Conservation (phyloP, 1,140 invertebrate genomes). For the Ostrea edulis region DNA sequence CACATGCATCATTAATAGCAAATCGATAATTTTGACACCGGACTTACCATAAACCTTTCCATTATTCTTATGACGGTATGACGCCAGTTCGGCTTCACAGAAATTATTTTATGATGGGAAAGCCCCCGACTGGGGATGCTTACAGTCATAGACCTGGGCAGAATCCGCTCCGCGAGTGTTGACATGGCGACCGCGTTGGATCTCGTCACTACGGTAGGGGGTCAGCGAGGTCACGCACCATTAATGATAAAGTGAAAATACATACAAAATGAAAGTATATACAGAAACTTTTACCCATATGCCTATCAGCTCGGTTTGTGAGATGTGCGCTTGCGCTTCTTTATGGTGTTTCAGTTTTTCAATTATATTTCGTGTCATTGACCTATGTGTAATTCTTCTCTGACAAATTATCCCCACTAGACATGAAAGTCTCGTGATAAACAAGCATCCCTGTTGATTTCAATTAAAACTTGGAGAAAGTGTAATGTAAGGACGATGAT, state of each 20-base stretch:
- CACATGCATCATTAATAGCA: background rate
- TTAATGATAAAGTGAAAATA: no score
- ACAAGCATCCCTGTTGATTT: constrained; percentile 34
- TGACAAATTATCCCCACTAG: constrained; percentile 32
- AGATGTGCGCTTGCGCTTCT: background rate
- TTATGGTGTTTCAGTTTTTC: background rate
- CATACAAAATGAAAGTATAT: no score
- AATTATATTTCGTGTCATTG: constrained; percentile 8
- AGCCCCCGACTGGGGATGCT: background rate
- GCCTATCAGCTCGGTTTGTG: no score
- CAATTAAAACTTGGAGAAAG: constrained; percentile 20
- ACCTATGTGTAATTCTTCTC: background rate
- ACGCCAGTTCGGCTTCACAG: no score
- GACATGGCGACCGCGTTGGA: background rate
- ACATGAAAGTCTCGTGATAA: constrained; percentile 22
- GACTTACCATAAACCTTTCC: no score
- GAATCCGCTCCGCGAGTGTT: background rate
- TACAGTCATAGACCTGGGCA: background rate
- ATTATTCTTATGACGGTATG: no score
- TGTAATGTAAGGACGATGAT: background rate
- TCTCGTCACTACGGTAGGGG: no score
- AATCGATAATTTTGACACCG: no score
- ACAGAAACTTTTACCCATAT: no score
- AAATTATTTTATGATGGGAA: background rate
- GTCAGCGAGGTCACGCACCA: no score